Evolutionary conservation across 2,888 invertebrate genomes (phyloP).

Genomic region (Scaptomyza cyrtandrae): DNA sequence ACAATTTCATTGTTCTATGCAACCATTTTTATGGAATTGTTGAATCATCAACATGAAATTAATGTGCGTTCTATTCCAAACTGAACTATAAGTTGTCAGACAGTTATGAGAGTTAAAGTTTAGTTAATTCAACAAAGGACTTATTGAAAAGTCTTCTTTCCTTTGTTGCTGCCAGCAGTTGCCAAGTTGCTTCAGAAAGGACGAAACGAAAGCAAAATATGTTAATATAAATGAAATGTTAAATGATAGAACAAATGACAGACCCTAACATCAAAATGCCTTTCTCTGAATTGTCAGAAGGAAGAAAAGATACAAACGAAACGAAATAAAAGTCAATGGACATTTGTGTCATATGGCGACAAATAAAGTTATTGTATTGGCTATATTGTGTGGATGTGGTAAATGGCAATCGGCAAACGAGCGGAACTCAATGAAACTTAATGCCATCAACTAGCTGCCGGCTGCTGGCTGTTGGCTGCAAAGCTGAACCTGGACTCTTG

Average conservation of each 20-base stretch:
- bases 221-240: conserved; percentile 50
- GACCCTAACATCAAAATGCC: conserved; percentile 3
- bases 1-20: neutral
- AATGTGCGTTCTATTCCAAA: no score
- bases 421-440: conserved; percentile 45
- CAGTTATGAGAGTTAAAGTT: no score
- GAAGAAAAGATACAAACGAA: conserved; percentile 4
- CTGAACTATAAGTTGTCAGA: no score
- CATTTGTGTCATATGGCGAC: conserved; percentile 44
- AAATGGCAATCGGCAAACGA: conserved; percentile 29
- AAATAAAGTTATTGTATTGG: conserved; percentile 43
- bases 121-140: neutral
- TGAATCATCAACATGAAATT: no score
- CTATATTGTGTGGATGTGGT: conserved; percentile 20
- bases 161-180: conserved; percentile 19
- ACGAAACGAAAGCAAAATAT: conserved; percentile 31
- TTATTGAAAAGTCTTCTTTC: conserved; percentile 17
- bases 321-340: conserved; percentile 20
- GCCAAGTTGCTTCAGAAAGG: conserved; percentile 11
- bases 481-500: conserved; percentile 30
- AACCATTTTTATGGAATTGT: neutral
- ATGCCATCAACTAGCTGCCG: conserved; percentile 31
- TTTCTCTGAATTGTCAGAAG: conserved; percentile 7
- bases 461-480: conserved; percentile 22
- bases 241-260: conserved; percentile 32